phyloP scores from a whole-genome alignment of 2,113 vertebrate species.

The Channa maculata region DNA sequence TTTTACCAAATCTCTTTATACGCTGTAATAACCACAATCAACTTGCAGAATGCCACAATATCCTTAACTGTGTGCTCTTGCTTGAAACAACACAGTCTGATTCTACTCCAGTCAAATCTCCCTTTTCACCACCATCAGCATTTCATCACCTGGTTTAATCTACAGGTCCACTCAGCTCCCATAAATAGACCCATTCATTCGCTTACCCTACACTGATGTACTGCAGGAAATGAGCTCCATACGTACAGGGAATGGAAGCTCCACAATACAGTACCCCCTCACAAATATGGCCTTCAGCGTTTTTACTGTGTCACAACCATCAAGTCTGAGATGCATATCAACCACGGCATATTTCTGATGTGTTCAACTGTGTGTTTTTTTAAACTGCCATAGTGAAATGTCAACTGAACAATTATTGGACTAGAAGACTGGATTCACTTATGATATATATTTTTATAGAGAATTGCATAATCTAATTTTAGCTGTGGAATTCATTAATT shows the following conservation, averaged over 20 bases:
- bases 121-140: slow-evolving; percentile 16
- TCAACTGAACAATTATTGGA: slow-evolving; percentile 6
- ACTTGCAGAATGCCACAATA: neutral
- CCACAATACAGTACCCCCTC: slow-evolving; percentile 54
- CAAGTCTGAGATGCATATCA: slow-evolving; percentile 37
- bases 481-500: slow-evolving; percentile 6
- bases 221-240: slow-evolving; percentile 76
- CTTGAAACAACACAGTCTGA: slow-evolving; percentile 1
- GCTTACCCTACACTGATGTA: slow-evolving; percentile 33
- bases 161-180: slow-evolving; percentile 26
- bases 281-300: slow-evolving; percentile 48
- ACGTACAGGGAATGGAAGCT: slow-evolving; percentile 33
- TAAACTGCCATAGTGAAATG: slow-evolving; percentile 1
- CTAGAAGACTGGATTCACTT: slow-evolving; percentile 5
- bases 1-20: neutral
- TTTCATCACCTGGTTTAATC: slow-evolving; percentile 54
- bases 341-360: slow-evolving; percentile 33
- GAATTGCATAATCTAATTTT: neutral
- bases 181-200: slow-evolving; percentile 69
- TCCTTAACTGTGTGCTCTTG: neutral
- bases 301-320: slow-evolving; percentile 52
- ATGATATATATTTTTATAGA: neutral
- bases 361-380: slow-evolving; percentile 21
- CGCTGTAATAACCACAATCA: neutral
- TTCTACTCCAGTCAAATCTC: slow-evolving; percentile 9